Conservation (phyloP, 2,113 vertebrate genomes). For the Nanorana parkeri region DNA sequence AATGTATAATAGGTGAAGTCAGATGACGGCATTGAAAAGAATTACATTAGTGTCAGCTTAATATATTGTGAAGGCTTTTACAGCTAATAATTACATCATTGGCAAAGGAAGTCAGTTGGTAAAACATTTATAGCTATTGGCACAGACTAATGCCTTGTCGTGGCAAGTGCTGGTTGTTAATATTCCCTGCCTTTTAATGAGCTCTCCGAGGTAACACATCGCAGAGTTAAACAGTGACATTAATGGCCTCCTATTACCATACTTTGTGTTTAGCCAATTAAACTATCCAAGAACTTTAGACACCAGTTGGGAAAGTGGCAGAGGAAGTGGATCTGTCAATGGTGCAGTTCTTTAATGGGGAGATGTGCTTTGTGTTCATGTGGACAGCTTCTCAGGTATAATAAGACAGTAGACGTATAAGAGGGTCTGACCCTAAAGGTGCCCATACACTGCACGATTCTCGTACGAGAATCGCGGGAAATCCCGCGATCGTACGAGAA, state of each 20-base stretch:
- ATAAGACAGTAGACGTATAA: conserved; percentile 39
- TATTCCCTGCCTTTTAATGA: conserved; percentile 52
- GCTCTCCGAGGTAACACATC: conserved; percentile 50
- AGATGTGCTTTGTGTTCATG: not conserved
- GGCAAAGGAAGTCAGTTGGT: conserved; percentile 45
- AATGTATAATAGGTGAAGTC: not conserved
- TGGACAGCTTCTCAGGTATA: not conserved
- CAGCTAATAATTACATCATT: conserved; percentile 47
- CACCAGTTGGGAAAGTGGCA: conserved; percentile 38
- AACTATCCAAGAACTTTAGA: conserved; percentile 52
- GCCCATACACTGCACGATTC: no score
- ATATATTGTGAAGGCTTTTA: conserved; percentile 9
- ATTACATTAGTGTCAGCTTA: conserved; percentile 30
- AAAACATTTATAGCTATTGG: conserved; percentile 57
- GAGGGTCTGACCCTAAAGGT: no score
- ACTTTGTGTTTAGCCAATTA: conserved; percentile 53
- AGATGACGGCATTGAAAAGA: conserved; percentile 10
- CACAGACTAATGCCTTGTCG: conserved; percentile 22
- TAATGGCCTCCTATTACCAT: conserved; percentile 57
- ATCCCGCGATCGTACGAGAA: no score
- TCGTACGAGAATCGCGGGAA: no score
- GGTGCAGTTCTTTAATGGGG: conserved; percentile 32
- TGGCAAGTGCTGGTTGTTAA: conserved; percentile 45
- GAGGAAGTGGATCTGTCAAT: conserved; percentile 30
- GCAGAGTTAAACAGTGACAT: conserved; percentile 55